phyloP scores from a whole-genome alignment of 2,113 vertebrate species.

The Oostethus manadensis region DNA sequence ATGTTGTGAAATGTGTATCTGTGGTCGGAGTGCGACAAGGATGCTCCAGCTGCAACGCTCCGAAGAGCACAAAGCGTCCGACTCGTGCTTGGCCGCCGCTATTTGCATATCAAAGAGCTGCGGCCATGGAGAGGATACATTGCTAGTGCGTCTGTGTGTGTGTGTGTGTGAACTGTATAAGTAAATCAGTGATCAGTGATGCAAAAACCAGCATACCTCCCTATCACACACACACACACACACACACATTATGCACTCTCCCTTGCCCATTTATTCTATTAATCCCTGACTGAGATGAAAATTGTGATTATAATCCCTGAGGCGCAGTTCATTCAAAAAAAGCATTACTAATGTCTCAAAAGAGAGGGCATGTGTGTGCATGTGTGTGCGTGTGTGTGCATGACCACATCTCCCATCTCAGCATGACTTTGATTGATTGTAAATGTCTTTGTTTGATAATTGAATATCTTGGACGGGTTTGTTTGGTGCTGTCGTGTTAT shows the following conservation, averaged over 20 bases:
- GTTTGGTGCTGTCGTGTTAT: constrained; percentile 23
- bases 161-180: constrained; percentile 25
- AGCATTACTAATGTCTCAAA: constrained; percentile 61
- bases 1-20: constrained; percentile 29
- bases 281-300: constrained; percentile 68
- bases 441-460: constrained; percentile 28
- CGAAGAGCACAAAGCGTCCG: constrained; percentile 79
- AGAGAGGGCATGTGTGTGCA: constrained; percentile 26
- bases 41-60: constrained; percentile 36
- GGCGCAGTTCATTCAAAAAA: constrained; percentile 59
- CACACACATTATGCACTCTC: constrained; percentile 26
- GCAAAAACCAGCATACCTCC: constrained; percentile 39
- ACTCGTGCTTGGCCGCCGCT: constrained; percentile 79
- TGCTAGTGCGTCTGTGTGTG: constrained; percentile 34
- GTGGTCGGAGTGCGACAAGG: constrained; percentile 28
- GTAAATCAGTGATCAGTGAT: constrained; percentile 47
- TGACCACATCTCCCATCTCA: not conserved
- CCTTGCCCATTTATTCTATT: constrained; percentile 64
- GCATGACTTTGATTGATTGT: constrained; percentile 1
- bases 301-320: constrained; percentile 67
- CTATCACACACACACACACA: constrained; percentile 26
- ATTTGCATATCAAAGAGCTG: constrained; percentile 85
- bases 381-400: constrained; percentile 19
- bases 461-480: constrained; percentile 29
- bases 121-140: constrained; percentile 62